Evolutionary conservation across 2,888 invertebrate species (phyloP), one percentile per base, ranked within the genome.

Genomic region (Oscheius myriophilus): DNA sequence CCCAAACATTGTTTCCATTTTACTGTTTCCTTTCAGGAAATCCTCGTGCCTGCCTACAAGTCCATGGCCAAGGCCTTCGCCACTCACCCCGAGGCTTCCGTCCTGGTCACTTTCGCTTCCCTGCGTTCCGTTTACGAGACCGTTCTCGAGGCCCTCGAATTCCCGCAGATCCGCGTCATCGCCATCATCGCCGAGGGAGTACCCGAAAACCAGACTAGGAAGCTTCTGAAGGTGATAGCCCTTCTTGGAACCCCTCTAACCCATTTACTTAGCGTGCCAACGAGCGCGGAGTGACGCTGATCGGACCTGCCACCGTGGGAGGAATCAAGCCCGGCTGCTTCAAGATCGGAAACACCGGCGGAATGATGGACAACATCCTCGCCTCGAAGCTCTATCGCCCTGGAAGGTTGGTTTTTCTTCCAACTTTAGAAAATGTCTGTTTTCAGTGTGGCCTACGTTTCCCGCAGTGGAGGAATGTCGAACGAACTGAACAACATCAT

Each of bases 181-280:
- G 96, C 97, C 16, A 97, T 98, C 83, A 98, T 99, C 81, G 98
- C 98, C 0, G 98, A 99, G 87, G 98, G 98, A 45, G 98, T 98
- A 72, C 98, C 98, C 0, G 98, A 98, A 88, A 98, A 98, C 87
- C 92, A 95, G 91, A 99, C 98, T 0, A 90, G 98, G 76, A 94
- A 95, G 87, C 90, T 98, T 83, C 93, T 94, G 86, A 87, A 88
- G 75, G 79, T 81, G 1, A n/a, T n/a, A n/a, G n/a, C n/a, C n/a
- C n/a, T 55, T 26, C 26, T 18, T 16, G 2, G 3, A 9, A 4
- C 12, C 53, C 9, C 14, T 21, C 18, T 53, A 16, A 53, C 16
- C 16, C n/a, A 33, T 46, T 12, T 2, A 53, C 16, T 74, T 73
- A 72, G 73, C 69, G 83, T 67, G 83, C 85, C 26, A 91, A 93